Percentiles rank a stretch among this genome's conserved stretches.
phyloP scores from a whole-genome alignment of 2,888 invertebrate species.

The Tetranychus piercei region DNA sequence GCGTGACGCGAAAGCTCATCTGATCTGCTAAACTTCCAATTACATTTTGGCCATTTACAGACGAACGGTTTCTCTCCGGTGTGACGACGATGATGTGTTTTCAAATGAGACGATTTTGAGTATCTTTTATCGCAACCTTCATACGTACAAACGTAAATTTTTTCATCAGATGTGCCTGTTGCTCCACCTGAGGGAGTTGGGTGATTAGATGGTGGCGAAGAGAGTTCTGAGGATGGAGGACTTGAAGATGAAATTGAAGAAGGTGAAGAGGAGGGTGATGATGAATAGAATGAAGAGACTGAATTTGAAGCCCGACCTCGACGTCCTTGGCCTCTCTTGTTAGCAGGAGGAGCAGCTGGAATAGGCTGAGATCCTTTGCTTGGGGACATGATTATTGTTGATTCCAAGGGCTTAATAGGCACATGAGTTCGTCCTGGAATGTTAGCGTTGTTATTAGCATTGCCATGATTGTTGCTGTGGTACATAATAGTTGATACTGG shows the following conservation, averaged over 20 bases:
- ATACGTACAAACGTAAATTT: slow-evolving; percentile 50
- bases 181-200: background rate
- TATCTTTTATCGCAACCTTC: slow-evolving; percentile 58
- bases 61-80: slow-evolving; percentile 46
- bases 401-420: background rate
- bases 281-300: background rate
- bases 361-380: background rate
- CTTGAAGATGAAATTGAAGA: background rate
- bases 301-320: background rate
- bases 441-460: background rate
- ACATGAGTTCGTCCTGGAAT: too few species aligned
- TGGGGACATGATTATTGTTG: background rate
- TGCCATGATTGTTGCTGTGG: background rate
- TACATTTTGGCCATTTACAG: slow-evolving; percentile 49
- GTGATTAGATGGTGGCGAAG: too few species aligned
- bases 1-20: slow-evolving; percentile 81
- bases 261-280: background rate
- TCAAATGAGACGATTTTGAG: slow-evolving; percentile 71
- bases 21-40: slow-evolving; percentile 80
- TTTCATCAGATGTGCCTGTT: slow-evolving; percentile 28
- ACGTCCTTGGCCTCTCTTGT: background rate
- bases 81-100: slow-evolving; percentile 68
- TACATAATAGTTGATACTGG: slow-evolving; percentile 5
- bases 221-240: background rate
- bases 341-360: background rate